Evolutionary conservation across 2,797 vertebrate genomes (phyloP), one percentile per base, ranked within the genome.

Genomic region (Corythornis leucogaster): DNA sequence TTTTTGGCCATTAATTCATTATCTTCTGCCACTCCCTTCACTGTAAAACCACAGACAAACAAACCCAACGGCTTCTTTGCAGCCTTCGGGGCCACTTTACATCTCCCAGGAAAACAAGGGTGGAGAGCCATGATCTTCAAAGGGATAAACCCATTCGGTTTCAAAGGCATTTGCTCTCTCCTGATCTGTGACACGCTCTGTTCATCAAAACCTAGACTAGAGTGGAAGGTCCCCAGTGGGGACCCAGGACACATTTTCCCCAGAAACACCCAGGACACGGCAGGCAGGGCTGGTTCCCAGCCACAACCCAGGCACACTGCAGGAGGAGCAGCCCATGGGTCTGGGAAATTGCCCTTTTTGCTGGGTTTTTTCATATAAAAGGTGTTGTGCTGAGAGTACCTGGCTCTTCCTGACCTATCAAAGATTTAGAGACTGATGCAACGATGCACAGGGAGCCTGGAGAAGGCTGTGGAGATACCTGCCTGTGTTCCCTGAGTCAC

Each of bases 251-350:
- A 40, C 38, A 15, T 40, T 40, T 40, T 40, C 38, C 38, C 38
- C 38, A 40, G 38, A 67, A 89, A 64, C 15, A 43, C 19, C 9
- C 20, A 5, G 42, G 25, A 67, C 4, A 0, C 14, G 5, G 25
- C 2, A 1, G 11, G 12, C 19, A 42, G 22, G 25, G 18, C 16
- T 45, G 28, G 14, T 61, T 55, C 53, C 31, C 38, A 20, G 25
- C 9, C 1, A 0, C 5, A 6, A 42, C 16, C 12, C 3, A 9
- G 78, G 43, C 24, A 25, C 0, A 1, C 54, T 45, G 28, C 48
- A 25, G 45, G 15, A 54, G 16, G 10, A 67, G n/a, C 55, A 51
- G 20, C 22, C 21, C 57, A 15, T n/a, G 35, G 10, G 2, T 26
- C 50, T n/a, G 18, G 5, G 61, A 54, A 76, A 76, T 68, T 38